Percentiles rank a stretch among this genome's conserved stretches.
phyloP scores from a whole-genome alignment of 2,797 vertebrate genomes.

The Oreochromis grahami region DNA sequence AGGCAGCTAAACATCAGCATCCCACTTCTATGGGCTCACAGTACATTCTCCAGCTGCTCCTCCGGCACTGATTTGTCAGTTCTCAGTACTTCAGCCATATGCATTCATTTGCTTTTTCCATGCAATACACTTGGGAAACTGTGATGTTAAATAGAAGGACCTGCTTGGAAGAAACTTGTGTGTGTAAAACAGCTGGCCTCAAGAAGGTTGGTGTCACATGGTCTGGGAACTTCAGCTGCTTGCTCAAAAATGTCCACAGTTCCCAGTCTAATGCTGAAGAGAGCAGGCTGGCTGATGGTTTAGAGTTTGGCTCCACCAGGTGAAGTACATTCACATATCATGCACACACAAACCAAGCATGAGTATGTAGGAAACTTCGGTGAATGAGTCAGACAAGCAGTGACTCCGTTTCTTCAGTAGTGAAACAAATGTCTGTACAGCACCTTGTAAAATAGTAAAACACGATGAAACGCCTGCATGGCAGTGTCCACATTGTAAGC shows the following conservation, averaged over 20 bases:
- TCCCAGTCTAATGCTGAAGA: background rate
- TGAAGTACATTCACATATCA: background rate
- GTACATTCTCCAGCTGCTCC: background rate
- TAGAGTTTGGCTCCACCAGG: background rate
- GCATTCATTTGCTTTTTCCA: background rate
- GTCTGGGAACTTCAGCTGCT: background rate
- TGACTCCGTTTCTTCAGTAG: background rate
- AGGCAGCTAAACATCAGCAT: background rate
- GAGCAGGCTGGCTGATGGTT: background rate
- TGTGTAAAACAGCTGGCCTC: background rate
- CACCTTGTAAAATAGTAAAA: background rate
- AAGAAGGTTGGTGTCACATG: background rate
- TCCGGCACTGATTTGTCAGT: background rate
- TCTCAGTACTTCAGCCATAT: background rate
- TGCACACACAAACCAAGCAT: background rate
- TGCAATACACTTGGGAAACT: background rate
- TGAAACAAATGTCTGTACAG: background rate
- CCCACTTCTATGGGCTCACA: background rate
- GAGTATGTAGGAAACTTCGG: background rate
- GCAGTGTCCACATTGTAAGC: background rate
- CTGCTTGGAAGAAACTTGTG: background rate
- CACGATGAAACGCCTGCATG: background rate
- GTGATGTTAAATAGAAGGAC: background rate
- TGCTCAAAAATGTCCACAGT: background rate
- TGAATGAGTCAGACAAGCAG: background rate